Evolutionary conservation across 2,797 vertebrate species (phyloP).

Genomic region (Spinus olivaceus): DNA sequence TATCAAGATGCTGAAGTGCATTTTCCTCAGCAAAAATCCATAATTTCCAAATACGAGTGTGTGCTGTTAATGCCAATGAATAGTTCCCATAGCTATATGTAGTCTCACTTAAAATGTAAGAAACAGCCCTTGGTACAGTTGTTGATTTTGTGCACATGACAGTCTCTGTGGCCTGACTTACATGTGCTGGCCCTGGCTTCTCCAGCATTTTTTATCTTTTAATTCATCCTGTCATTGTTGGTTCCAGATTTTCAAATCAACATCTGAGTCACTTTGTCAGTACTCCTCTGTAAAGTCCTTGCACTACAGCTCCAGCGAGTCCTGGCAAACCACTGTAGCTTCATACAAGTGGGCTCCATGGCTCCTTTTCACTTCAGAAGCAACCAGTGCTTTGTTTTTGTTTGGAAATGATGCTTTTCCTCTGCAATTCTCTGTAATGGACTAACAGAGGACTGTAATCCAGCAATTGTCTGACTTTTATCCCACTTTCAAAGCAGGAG

Average conservation of each 20-base stretch:
- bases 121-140: not conserved
- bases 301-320: not conserved
- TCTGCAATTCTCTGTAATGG: not conserved
- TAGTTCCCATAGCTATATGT: not conserved
- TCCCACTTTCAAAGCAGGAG: not conserved
- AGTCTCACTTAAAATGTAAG: not conserved
- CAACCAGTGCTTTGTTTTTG: not conserved
- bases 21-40: not conserved
- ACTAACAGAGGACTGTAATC: not conserved
- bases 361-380: not conserved
- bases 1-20: not conserved
- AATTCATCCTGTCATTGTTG: not conserved
- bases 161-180: not conserved
- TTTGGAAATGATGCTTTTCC: not conserved
- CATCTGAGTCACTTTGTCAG: not conserved
- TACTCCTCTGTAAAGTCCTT: not conserved
- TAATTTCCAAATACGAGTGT: not conserved
- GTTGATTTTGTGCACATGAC: not conserved
- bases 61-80: not conserved
- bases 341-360: not conserved
- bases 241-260: not conserved
- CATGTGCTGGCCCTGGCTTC: accelerated
- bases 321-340: not conserved
- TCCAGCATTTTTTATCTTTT: not conserved
- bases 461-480: not conserved